Evolutionary conservation across 2,888 invertebrate genomes (phyloP).

Genomic region (Cantharis rustica): DNA sequence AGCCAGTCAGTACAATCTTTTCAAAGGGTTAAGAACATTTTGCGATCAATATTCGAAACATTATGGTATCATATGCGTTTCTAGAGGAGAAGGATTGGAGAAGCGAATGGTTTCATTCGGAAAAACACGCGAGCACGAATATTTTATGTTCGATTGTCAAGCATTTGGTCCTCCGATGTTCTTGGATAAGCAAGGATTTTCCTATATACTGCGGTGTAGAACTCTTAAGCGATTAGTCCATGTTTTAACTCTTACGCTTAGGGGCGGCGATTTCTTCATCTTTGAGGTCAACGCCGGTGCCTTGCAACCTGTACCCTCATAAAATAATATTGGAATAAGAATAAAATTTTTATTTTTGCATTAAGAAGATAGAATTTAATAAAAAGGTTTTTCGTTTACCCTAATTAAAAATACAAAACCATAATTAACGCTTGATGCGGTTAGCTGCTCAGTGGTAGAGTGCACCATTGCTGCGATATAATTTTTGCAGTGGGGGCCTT

Average conservation of each 20-base stretch:
- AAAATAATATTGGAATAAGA: not conserved
- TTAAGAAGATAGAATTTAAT: too few relatives aligned
- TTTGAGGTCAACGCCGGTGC: slow-evolving; percentile 48
- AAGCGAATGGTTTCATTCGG: slow-evolving; percentile 51
- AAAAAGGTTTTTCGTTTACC: too few relatives aligned
- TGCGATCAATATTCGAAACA: slow-evolving; percentile 59
- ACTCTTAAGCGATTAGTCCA: slow-evolving; percentile 64
- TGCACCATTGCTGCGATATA: too few relatives aligned
- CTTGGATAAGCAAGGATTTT: slow-evolving; percentile 57
- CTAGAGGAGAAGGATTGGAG: slow-evolving; percentile 55
- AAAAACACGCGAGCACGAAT: slow-evolving; percentile 57
- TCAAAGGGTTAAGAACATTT: slow-evolving; percentile 65
- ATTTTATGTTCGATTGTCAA: slow-evolving; percentile 72
- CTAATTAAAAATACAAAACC: too few relatives aligned
- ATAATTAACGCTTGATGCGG: too few relatives aligned
- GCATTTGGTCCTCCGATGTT: slow-evolving; percentile 66
- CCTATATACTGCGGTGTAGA: slow-evolving; percentile 64
- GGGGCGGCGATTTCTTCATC: slow-evolving; percentile 55
- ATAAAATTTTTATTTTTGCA: not conserved
- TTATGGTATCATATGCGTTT: slow-evolving; percentile 62
- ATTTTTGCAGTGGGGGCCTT: too few relatives aligned
- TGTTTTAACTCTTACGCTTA: slow-evolving; percentile 64
- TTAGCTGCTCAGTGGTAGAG: too few relatives aligned
- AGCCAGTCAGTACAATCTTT: slow-evolving; percentile 65
- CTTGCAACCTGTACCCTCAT: slow-evolving; percentile 31